Percentiles rank a stretch among this genome's conserved stretches.
These are phyloP conservation scores for Rutpela maculata DNA, from an alignment of 2,888 invertebrate species.

Conservation along the genomic window DNA sequence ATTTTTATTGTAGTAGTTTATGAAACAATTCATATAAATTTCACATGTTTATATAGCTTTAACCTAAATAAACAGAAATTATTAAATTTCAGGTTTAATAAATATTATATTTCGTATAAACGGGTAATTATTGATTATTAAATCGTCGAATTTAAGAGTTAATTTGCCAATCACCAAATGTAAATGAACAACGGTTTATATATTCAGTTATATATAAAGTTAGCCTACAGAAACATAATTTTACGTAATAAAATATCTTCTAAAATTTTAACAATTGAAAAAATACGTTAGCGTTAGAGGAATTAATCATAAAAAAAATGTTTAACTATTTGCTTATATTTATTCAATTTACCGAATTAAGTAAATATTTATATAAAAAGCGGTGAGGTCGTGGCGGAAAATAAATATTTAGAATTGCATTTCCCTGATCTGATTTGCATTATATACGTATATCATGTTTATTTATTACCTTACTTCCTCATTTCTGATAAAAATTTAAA, in stretches of 20 bases:
- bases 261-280: background rate
- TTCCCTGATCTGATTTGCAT: constrained; percentile 3
- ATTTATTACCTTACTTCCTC: background rate
- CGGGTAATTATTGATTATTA: constrained; percentile 12
- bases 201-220: background rate
- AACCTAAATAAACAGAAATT: constrained; percentile 43
- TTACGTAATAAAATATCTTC: background rate
- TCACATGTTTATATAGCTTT: constrained; percentile 47
- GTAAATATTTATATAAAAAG: background rate
- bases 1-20: constrained; percentile 36
- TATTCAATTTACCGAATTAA: background rate
- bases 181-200: background rate
- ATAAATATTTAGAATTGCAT: background rate
- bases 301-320: background rate
- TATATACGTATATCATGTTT: background rate
- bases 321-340: background rate
- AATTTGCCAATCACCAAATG: background rate
- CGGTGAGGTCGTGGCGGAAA: background rate
- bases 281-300: background rate
- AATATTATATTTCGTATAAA: constrained; percentile 10
- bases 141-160: background rate
- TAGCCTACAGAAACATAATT: background rate
- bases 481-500: background rate
- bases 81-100: constrained; percentile 41
- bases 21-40: constrained; percentile 44